Conservation (phyloP, 2,888 invertebrate species). For the Antheraea yamamai region DNA sequence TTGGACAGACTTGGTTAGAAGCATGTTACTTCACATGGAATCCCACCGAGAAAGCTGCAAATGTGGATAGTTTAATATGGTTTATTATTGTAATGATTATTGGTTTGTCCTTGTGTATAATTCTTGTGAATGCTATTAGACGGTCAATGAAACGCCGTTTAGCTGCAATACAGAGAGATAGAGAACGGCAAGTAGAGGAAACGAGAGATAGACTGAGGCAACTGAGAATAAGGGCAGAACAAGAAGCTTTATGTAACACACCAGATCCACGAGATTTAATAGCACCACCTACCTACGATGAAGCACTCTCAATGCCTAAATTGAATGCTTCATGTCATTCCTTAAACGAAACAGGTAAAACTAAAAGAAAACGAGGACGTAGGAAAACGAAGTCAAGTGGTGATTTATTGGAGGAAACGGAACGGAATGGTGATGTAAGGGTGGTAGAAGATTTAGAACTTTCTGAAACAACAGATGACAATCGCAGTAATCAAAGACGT, state of each 20-base stretch:
- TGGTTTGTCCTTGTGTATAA: constrained; percentile 77
- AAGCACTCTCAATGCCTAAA: constrained; percentile 89
- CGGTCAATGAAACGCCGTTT: constrained; percentile 80
- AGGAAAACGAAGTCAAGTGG: constrained; percentile 80
- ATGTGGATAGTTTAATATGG: constrained; percentile 80
- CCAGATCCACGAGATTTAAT: constrained; percentile 86
- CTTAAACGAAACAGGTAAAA: constrained; percentile 71
- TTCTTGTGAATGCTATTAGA: constrained; percentile 79
- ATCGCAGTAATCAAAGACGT: constrained; percentile 47
- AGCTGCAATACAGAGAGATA: constrained; percentile 74
- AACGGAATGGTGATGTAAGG: constrained; percentile 65
- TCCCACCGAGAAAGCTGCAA: constrained; percentile 59
- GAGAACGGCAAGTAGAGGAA: constrained; percentile 81
- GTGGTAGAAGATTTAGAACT: constrained; percentile 61
- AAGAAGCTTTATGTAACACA: constrained; percentile 82
- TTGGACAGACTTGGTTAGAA: constrained; percentile 85
- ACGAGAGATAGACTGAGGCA: constrained; percentile 82
- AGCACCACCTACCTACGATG: constrained; percentile 88
- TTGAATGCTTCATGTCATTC: constrained; percentile 84
- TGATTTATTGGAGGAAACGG: constrained; percentile 74
- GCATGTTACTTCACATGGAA: constrained; percentile 86
- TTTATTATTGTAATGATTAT: constrained; percentile 81
- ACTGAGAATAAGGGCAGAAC: constrained; percentile 75
- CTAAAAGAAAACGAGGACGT: constrained; percentile 63
- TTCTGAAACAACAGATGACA: constrained; percentile 49